Evolutionary conservation across 2,888 invertebrate genomes (phyloP), one percentile per base, ranked within the genome.

Genomic region (Bedellia somnulentella): DNA sequence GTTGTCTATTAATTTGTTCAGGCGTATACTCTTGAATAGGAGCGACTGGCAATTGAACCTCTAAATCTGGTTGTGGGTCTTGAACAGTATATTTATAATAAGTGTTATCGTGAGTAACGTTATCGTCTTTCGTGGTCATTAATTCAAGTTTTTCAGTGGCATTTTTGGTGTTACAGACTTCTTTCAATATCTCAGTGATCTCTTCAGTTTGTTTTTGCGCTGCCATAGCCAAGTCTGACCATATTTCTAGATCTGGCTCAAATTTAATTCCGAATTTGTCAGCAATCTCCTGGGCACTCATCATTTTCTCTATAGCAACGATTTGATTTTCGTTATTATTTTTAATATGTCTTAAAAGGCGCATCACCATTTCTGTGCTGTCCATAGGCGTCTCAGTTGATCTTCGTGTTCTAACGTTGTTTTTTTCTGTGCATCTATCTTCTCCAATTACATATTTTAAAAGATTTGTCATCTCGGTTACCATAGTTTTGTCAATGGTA

Each of bases 231-330:
- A 71, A 44, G 15, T 70, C 67, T 8, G 67, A 47, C 8, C 73
- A 44, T 3, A 68, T 53, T 42, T 73, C 73, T 4, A 64, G 49
- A 25, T 73, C 70, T 9, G 75, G 71, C 24, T 47, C 56, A 35
- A 64, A 73, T 21, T 60, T 59, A 5, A 75, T 57, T 24, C 67
- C 66, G 36, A 54, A 73, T 48, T 73, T 71, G 22, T 70, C 66
- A 17, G 75, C 73, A 2, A 73, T 73, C 44, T 75, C 66, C 46
- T 73, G 70, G 25, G 73, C 73, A 2, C 58, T 50, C 71, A 75
- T 71, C 68, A 75, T 67, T 41, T 75, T 73, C 9, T 73, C 75
- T 10, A 75, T 71, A 2, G 71, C 71, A n/a, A 70, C 57, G 34
- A 71, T 73, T 32, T 75, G 75, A 34, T 59, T 61, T 40, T 75